phyloP scores from a whole-genome alignment of 2,888 invertebrate species.

The Heliconius erato region DNA sequence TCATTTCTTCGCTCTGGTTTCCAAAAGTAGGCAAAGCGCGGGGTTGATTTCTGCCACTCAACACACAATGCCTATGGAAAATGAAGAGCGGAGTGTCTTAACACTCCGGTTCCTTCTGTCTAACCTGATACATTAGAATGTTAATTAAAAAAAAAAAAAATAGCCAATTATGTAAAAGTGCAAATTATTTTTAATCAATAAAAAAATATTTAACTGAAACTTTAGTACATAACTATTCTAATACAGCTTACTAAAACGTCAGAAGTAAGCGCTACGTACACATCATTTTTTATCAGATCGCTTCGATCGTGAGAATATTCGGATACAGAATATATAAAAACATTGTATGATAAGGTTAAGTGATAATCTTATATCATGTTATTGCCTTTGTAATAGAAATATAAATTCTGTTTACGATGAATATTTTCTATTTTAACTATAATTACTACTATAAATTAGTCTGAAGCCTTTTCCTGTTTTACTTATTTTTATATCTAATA shows the following conservation, averaged over 20 bases:
- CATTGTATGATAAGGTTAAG: conserved; percentile 37
- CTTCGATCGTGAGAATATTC: conserved; percentile 65
- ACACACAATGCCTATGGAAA: no score
- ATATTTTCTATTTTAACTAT: not conserved
- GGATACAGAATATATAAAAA: conserved; percentile 55
- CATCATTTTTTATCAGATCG: conserved; percentile 43
- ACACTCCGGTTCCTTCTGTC: no score
- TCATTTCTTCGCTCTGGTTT: no score
- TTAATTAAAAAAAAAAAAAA: no score
- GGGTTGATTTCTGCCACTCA: no score
- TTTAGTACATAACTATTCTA: not conserved
- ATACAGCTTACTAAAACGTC: not conserved
- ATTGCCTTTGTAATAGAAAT: not conserved
- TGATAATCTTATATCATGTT: conserved; percentile 19
- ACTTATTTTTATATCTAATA: not conserved
- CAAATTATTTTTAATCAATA: no score
- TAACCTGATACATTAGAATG: no score
- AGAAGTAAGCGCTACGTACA: conserved; percentile 9
- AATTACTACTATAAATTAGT: not conserved
- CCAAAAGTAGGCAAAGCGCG: no score
- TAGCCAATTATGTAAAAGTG: not conserved
- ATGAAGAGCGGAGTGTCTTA: no score
- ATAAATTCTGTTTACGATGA: not conserved
- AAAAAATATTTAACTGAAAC: no score
- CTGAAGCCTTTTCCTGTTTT: not conserved